Evolutionary conservation across 2,113 vertebrate genomes (phyloP).

Genomic region (Varanus salvator): DNA sequence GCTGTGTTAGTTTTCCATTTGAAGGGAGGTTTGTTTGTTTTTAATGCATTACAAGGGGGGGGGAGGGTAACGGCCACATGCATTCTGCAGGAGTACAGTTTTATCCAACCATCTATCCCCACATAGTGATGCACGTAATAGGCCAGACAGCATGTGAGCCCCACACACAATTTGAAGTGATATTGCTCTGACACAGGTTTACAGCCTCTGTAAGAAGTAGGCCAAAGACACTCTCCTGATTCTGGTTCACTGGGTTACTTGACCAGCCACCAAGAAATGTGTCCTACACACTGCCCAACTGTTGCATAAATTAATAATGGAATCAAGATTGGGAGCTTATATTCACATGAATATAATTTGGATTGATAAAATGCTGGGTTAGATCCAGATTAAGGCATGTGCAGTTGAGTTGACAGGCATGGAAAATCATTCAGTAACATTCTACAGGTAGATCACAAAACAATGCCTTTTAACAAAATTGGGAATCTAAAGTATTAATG

Average conservation of each 20-base stretch:
- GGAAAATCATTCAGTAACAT: not conserved
- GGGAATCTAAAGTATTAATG: not conserved
- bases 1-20: not conserved
- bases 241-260: not conserved
- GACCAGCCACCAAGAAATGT: not conserved
- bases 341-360: no score
- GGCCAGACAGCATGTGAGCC: not conserved
- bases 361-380: no score
- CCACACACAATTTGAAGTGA: not conserved
- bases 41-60: no score
- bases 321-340: no score
- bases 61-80: no score
- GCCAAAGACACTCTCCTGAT: not conserved
- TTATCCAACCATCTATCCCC: not conserved
- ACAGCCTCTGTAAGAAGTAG: not conserved
- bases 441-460: not conserved
- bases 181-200: not conserved
- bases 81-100: not conserved
- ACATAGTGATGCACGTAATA: not conserved
- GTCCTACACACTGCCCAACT: not conserved
- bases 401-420: no score
- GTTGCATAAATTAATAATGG: not conserved
- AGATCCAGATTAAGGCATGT: no score
- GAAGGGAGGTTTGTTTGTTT: not conserved
- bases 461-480: not conserved